Evolutionary conservation across 2,888 invertebrate genomes (phyloP), one percentile per base, ranked within the genome.

Genomic region (Bedellia somnulentella): DNA sequence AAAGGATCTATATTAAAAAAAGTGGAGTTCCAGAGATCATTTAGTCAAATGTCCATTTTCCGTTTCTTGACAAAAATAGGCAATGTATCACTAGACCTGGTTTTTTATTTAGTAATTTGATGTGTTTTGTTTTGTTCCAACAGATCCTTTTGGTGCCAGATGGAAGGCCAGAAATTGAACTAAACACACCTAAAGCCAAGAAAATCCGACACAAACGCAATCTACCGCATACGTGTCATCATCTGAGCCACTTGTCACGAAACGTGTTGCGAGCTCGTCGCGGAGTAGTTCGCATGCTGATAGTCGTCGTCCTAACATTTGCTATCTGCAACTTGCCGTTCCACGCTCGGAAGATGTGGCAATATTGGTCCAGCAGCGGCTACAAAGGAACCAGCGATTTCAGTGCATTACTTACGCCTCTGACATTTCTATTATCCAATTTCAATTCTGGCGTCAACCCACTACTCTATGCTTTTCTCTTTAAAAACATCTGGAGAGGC

Each of bases 401-500:
- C 53, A 86, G 87, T 48, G 84, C 85, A 5, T 67, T 89, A 11
- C 78, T 93, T 36, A 91, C 92, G 6, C 93, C 93, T 1, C 78
- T 91, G 36, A 91, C 92, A 14, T 93, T 90, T 61, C 81, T 94
- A 36, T 81, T 92, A 42, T 84, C 93, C 24, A 94, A 93, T 58
- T 84, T 89, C 61, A 93, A 94, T 75, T 93, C 92, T 11, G 93
- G 87, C 27, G 82, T 94, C 38, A 94, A 95, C 66, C 94, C 94
- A 0, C 71, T 94, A 30, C 78, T 95, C 5, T 95, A 94, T 63
- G 93, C 93, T 3, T 90, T 94, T 55, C 75, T 94, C 30, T 82
- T 82, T 3, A 83, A 86, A 37, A 87, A 89, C 49, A 92, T 92
- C 58, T 80, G 90, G 31, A 86, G 86, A 49, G 91, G 91, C 12